Evolutionary conservation across 2,113 vertebrate genomes (phyloP).

Genomic region (Polypterus bichir): DNA sequence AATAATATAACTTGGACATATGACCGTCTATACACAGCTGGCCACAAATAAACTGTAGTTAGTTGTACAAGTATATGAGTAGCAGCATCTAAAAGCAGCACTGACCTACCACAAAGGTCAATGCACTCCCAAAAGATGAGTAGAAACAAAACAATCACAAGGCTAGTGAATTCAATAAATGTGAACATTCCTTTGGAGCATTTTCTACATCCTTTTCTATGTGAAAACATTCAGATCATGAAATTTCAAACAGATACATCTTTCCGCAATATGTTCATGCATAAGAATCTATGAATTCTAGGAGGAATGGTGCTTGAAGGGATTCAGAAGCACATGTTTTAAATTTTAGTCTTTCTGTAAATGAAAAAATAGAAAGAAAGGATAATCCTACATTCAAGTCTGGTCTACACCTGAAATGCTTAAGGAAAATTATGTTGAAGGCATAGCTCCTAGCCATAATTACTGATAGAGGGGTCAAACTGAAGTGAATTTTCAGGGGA

Average conservation of each 20-base stretch:
- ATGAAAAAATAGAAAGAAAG: background rate
- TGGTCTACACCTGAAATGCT: background rate
- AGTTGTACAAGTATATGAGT: too few relatives aligned
- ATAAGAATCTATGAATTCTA: background rate
- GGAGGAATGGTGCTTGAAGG: background rate
- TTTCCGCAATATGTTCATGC: slow-evolving; percentile 1
- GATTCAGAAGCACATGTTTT: slow-evolving; percentile 1
- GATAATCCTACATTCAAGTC: background rate
- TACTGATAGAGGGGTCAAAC: too few relatives aligned
- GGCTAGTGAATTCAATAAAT: background rate
- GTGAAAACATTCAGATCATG: background rate
- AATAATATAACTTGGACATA: too few relatives aligned
- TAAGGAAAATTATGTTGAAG: background rate
- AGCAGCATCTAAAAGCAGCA: too few relatives aligned
- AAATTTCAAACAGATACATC: background rate
- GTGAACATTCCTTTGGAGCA: background rate
- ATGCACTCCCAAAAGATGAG: too few relatives aligned
- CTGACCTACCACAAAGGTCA: too few relatives aligned
- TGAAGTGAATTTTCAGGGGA: too few relatives aligned
- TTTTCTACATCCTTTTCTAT: background rate
- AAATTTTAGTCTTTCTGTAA: background rate
- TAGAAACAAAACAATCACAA: background rate
- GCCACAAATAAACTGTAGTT: too few relatives aligned
- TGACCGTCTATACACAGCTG: too few relatives aligned
- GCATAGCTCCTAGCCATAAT: too few relatives aligned